Percentiles rank a stretch among this genome's conserved stretches.
phyloP scores from a whole-genome alignment of 2,113 vertebrate species.

The Neodon shergylaensis region DNA sequence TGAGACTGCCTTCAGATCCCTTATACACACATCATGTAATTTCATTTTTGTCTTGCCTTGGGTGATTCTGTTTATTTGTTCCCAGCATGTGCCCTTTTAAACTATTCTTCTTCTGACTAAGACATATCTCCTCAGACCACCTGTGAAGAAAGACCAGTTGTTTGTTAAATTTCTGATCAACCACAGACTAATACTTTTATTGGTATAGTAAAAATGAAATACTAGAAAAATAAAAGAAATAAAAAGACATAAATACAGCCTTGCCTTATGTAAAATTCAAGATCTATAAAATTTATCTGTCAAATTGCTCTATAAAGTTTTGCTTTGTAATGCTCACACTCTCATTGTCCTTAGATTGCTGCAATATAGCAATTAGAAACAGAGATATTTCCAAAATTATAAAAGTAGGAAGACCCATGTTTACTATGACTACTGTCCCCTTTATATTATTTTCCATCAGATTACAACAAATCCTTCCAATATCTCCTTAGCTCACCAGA shows the following conservation, averaged over 20 bases:
- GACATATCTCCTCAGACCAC: neutral
- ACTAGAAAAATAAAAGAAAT: constrained; percentile 43
- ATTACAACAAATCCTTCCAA: neutral
- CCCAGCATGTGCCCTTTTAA: neutral
- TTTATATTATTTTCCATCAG: neutral
- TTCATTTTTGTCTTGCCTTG: neutral
- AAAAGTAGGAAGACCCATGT: neutral
- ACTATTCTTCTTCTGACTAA: neutral
- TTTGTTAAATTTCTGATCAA: constrained; percentile 23
- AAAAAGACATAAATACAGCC: constrained; percentile 24
- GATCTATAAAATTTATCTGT: constrained; percentile 3
- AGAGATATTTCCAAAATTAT: neutral
- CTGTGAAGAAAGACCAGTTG: neutral
- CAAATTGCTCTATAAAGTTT: neutral
- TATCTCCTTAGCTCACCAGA: neutral
- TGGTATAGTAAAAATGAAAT: constrained; percentile 55
- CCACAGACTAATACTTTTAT: constrained; percentile 54
- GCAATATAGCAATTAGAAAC: neutral
- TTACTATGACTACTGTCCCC: neutral
- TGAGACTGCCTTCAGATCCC: neutral
- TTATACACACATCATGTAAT: neutral
- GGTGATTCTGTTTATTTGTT: neutral
- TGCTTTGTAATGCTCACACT: neutral
- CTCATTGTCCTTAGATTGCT: neutral
- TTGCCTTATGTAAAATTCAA: constrained; percentile 21